These are phyloP conservation scores for Jacana jacana DNA, from an alignment of 2,113 vertebrate species.

Conservation along the genomic window DNA sequence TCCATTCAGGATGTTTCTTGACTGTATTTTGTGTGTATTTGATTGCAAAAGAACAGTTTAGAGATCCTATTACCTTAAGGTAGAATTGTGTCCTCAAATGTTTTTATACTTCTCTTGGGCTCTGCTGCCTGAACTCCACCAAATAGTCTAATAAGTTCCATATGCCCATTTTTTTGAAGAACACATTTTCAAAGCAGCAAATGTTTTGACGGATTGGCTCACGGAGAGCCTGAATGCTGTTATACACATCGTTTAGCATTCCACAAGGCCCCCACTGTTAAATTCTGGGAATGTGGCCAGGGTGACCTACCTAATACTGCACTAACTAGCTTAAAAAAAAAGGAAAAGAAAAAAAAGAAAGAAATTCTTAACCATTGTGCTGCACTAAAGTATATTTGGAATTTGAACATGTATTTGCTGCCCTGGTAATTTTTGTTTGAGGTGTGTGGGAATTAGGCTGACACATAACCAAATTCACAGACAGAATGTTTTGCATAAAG, in stretches of 20 bases:
- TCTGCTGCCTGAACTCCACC: constrained; percentile 73
- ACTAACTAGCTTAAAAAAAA: constrained; percentile 58
- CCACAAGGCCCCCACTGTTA: constrained; percentile 89
- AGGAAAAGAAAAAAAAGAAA: background rate
- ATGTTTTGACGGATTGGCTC: constrained; percentile 84
- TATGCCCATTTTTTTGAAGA: constrained; percentile 81
- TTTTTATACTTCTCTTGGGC: constrained; percentile 77
- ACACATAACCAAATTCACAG: background rate
- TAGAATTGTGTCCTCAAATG: constrained; percentile 69
- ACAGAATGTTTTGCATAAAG: background rate
- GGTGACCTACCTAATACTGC: constrained; percentile 77
- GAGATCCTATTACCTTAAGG: constrained; percentile 66
- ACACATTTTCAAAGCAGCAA: constrained; percentile 81
- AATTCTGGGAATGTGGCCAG: constrained; percentile 83
- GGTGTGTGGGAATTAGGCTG: background rate
- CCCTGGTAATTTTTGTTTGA: background rate
- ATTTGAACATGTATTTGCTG: constrained; percentile 57
- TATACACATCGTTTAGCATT: constrained; percentile 87
- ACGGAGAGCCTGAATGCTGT: constrained; percentile 77
- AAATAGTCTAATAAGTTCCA: constrained; percentile 85
- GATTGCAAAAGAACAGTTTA: constrained; percentile 60
- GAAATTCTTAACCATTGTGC: constrained; percentile 67
- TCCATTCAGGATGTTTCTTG: constrained; percentile 34
- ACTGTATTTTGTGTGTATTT: constrained; percentile 32
- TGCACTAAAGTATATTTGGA: constrained; percentile 62